Evolutionary conservation across 2,888 invertebrate species (phyloP), one percentile per base, ranked within the genome.

Genomic region (Trachelus tabidus): DNA sequence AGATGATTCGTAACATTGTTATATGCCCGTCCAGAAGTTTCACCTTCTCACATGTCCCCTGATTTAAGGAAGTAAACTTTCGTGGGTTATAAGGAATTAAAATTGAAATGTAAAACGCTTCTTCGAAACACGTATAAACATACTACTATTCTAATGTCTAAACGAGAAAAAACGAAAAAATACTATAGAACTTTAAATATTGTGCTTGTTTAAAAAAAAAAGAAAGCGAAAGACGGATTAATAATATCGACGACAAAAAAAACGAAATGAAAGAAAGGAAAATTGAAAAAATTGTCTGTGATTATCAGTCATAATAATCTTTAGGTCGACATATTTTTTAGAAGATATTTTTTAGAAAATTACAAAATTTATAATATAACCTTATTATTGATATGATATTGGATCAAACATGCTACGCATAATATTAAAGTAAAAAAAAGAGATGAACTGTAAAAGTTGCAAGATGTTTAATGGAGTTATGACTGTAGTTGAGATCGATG

Each of bases 271-370:
- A 75, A 79, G 74, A 76, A 34, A 71, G 79, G 75, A 73, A 85
- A 84, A 83, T 84, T 83, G 82, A 87, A 86, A 86, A 90, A 90
- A 90, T 90, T 90, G 90, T 90, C 90, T 90, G 90, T 90, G 90
- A 90, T 90, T 90, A 89, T 90, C 90, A 90, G 90, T 90, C 90
- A 90, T 90, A 90, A 90, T 90, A 90, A 90, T 90, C 90, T 90
- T 90, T 90, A 90, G 90, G 90, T 90, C 90, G 84, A 90, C 88
- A 90, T 90, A 90, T 90, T 90, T 90, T 90, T 90, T 90, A 90
- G 90, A 90, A 87, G 86, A 90, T 90, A 90, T 90, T 90, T 90
- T 90, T 90, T 90, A 90, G 89, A 88, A 90, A 88, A 90, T 90
- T 87, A 90, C 90, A 90, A 90, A 90, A 90, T 90, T 90, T 90